Evolutionary conservation across 2,888 invertebrate genomes (phyloP).

Genomic region (Saturnia pavonia): DNA sequence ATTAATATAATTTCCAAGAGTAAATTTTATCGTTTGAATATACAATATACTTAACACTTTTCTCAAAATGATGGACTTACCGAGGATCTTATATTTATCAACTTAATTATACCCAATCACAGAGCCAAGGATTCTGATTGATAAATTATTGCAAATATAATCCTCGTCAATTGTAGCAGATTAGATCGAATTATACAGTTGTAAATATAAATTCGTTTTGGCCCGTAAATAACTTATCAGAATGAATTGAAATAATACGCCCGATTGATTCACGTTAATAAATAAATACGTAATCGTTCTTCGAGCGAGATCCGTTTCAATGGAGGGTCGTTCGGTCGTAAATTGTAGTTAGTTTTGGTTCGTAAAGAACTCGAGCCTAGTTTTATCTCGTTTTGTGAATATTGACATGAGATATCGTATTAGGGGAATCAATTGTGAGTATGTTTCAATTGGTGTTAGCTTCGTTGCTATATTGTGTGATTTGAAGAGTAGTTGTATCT

Average conservation of each 20-base stretch:
- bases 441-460: neutral
- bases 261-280: conserved; percentile 37
- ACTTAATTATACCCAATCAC: neutral
- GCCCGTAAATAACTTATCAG: conserved; percentile 38
- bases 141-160: neutral
- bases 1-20: too few relatives aligned
- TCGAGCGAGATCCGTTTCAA: conserved; percentile 36
- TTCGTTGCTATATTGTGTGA: neutral
- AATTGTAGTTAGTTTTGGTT: conserved; percentile 65
- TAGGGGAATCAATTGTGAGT: conserved; percentile 8
- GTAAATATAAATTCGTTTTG: conserved; percentile 24
- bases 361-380: conserved; percentile 66
- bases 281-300: conserved; percentile 13
- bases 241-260: conserved; percentile 45
- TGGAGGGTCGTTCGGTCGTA: conserved; percentile 43
- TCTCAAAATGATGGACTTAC: neutral
- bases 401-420: conserved; percentile 9
- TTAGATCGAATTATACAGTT: neutral
- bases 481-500: neutral
- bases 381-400: conserved; percentile 23
- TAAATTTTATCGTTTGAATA: neutral
- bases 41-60: neutral
- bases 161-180: conserved; percentile 5
- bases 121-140: neutral
- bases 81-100: neutral